Base-by-base conservation (phyloP, 2,888 invertebrate species). In the Zygothrica quintamaculata region DNA sequence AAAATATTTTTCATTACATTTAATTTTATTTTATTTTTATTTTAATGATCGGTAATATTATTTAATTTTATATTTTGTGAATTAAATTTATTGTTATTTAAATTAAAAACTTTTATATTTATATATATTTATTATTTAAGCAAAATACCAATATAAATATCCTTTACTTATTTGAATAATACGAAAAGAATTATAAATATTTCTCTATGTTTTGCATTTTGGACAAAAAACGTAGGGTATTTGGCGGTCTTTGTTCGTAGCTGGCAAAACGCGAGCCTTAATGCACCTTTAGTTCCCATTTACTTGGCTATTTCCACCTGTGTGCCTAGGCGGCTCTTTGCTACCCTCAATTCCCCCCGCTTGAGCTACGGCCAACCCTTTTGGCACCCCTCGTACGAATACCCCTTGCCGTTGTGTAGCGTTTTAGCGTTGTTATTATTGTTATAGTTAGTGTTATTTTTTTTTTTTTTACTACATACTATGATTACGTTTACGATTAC, bases 401-500 rank as follows among this genome's bases (percentile, higher is more conserved):
- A n/a, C n/a, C n/a, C n/a, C n/a, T n/a, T n/a, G n/a, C n/a, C 77
- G 77, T 81, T 66, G 65, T 71, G 84, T 66, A 64, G 65, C 68
- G 74, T 64, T 22, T n/a, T n/a, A n/a, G n/a, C n/a, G n/a, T n/a
- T n/a, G n/a, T n/a, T n/a, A n/a, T n/a, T n/a, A n/a, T n/a, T n/a
- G n/a, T n/a, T n/a, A n/a, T n/a, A n/a, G n/a, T n/a, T n/a, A n/a
- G n/a, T n/a, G n/a, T n/a, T n/a, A n/a, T n/a, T n/a, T n/a, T n/a
- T n/a, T 2, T 22, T 22, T 22, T 84, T 74, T 72, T 76, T 67
- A 72, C 67, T 73, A 59, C 71, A 56, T 70, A 85, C 80, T 69
- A 65, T 78, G 87, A 81, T 82, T 87, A 85, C 82, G 77, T 82
- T 82, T 87, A 87, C 81, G 81, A 82, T 82, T 86, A 85, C 84